Conservation (phyloP, 64 coral and sea anemone species). For the Stylophora pistillata region DNA sequence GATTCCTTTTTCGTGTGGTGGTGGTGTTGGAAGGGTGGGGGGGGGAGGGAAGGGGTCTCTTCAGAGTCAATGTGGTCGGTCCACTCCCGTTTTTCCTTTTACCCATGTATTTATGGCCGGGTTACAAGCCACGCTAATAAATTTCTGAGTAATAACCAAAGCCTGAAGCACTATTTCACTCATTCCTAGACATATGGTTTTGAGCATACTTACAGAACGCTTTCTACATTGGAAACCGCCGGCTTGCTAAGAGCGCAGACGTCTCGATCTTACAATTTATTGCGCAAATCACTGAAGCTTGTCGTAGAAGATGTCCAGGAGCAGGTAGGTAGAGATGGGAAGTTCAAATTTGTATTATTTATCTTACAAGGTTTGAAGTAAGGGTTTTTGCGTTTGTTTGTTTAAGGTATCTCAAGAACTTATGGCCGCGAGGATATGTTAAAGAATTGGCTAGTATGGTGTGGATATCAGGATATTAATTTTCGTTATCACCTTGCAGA, state of each 20-base stretch:
- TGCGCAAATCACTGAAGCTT: slow-evolving; percentile 96
- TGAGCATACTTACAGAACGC: slow-evolving; percentile 80
- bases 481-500: slow-evolving; percentile 54
- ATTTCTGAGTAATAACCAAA: no score
- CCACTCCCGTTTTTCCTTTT: no score
- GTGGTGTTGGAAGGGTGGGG: no score
- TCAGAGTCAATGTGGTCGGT: no score
- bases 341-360: not conserved
- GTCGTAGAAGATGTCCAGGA: slow-evolving; percentile 92
- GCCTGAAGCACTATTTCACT: not conserved
- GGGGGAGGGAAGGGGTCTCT: no score
- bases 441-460: no score
- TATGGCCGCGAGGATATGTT: no score
- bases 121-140: no score
- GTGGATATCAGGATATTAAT: not conserved
- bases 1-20: not conserved
- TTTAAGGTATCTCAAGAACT: no score
- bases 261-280: slow-evolving; percentile 72
- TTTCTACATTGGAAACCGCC: slow-evolving; percentile 83
- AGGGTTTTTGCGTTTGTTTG: no score
- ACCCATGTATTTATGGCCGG: no score
- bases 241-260: slow-evolving; percentile 82
- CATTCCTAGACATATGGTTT: slow-evolving; percentile 85
- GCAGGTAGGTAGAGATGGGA: slow-evolving; percentile 50
- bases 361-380: not conserved